A percentile compares a stretch with the other conserved stretches of the same genome.
phyloP scores from a whole-genome alignment of 1,140 invertebrate genomes.

The Chlorops oryzae region DNA sequence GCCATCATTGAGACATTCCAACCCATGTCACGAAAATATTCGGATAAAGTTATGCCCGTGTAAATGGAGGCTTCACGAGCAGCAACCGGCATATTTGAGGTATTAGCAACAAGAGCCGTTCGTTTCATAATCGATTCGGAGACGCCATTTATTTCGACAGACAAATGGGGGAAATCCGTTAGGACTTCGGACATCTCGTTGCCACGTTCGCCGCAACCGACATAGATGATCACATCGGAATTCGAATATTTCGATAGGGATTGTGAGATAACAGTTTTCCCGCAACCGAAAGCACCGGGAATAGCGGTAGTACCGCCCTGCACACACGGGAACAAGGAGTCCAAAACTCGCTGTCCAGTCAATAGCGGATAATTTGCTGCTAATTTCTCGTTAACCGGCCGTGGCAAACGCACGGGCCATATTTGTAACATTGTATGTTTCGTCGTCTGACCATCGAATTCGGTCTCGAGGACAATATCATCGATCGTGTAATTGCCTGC shows the following conservation, averaged over 20 bases:
- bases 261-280: slow-evolving; percentile 55
- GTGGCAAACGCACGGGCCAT: slow-evolving; percentile 90
- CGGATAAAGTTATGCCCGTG: slow-evolving; percentile 72
- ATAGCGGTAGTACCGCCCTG: slow-evolving; percentile 99
- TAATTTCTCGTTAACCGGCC: slow-evolving; percentile 93
- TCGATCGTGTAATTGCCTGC: slow-evolving; percentile 88
- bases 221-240: slow-evolving; percentile 96
- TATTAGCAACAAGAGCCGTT: slow-evolving; percentile 84
- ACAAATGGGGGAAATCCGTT: slow-evolving; percentile 93
- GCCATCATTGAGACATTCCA: slow-evolving; percentile 85
- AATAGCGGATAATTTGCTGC: slow-evolving; percentile 94
- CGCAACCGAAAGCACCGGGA: slow-evolving; percentile 84
- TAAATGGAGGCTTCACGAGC: slow-evolving; percentile 82
- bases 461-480: slow-evolving; percentile 92
- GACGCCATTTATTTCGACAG: slow-evolving; percentile 87
- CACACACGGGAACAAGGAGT: slow-evolving; percentile 96
- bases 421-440: slow-evolving; percentile 90
- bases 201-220: slow-evolving; percentile 94
- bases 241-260: slow-evolving; percentile 96
- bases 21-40: slow-evolving; percentile 77
- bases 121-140: slow-evolving; percentile 98
- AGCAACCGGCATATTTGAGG: slow-evolving; percentile 84
- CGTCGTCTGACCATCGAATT: slow-evolving; percentile 90
- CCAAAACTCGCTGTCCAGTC: slow-evolving; percentile 94
- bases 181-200: slow-evolving; percentile 81